Percentiles rank a stretch among this genome's conserved stretches.
These are phyloP conservation scores for Amblyopsis rosae DNA, from an alignment of 2,113 vertebrate species.

Conservation along the genomic window DNA sequence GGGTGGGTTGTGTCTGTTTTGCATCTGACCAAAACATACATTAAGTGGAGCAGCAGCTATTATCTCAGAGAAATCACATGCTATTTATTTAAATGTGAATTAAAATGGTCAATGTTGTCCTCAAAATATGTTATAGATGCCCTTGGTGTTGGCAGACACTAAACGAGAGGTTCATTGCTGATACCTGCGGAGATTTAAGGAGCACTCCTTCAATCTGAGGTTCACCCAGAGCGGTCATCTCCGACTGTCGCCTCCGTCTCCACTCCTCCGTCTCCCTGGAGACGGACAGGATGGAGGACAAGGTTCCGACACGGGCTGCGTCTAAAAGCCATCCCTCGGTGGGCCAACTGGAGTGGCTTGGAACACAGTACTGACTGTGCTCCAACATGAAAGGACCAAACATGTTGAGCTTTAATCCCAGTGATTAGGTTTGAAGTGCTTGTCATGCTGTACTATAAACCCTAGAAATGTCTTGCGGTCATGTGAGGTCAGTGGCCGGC, in stretches of 20 bases:
- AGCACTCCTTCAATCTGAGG: conserved; percentile 67
- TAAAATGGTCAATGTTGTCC: no score
- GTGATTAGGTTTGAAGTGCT: background rate
- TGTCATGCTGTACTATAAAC: background rate
- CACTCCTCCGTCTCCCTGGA: conserved; percentile 39
- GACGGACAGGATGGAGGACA: conserved; percentile 29
- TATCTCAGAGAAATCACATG: no score
- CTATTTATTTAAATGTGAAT: no score
- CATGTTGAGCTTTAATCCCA: background rate
- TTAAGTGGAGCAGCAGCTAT: no score
- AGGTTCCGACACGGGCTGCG: conserved; percentile 58
- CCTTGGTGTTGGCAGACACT: background rate
- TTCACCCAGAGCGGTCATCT: conserved; percentile 26
- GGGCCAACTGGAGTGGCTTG: conserved; percentile 75
- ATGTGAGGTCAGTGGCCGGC: conserved; percentile 9
- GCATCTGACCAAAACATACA: no score
- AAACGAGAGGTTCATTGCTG: background rate
- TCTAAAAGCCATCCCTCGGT: conserved; percentile 76
- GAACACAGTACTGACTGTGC: conserved; percentile 82
- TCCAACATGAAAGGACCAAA: conserved; percentile 36
- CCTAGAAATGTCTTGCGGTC: conserved; percentile 22
- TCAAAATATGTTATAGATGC: no score
- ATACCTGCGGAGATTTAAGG: conserved; percentile 85
- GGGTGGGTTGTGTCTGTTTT: no score
- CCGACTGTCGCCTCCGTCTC: conserved; percentile 56